Base-by-base conservation (phyloP, 1,140 invertebrate genomes). In the Argopecten irradians region DNA sequence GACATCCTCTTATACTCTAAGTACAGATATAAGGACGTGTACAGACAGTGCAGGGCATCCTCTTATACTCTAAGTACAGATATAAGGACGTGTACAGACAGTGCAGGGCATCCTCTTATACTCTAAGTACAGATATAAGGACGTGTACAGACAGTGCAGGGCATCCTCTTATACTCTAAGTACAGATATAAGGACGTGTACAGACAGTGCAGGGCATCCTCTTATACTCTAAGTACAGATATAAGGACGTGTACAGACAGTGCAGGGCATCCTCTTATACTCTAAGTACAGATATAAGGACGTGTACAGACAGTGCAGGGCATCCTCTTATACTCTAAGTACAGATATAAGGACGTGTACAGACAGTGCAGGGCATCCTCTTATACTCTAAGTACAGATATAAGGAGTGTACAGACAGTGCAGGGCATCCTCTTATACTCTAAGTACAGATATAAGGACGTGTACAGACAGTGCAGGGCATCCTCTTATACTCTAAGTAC, bases 401-500 rank as follows among this genome's bases (percentile, higher is more conserved):
- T n/a, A n/a, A n/a, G n/a, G n/a, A n/a, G n/a, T 71, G 55, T 71
- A 71, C 22, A 71, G 55, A 71, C 55, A 71, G 55, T 71, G 55
- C n/a, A 71, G 5, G 5, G 55, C 1, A 28, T 71, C 55, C 13
- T 19, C 43, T 46, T 71, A 71, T 28, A 3, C 13, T 28, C n/a
- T 71, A 8, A 28, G 55, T 71, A 71, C 55, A 71, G 22, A 71
- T 71, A 28, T n/a, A n/a, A n/a, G n/a, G n/a, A n/a, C n/a, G n/a
- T 71, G 55, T 71, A 71, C 22, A 71, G 55, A 71, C 55, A 71
- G 55, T 71, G 55, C n/a, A 71, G 5, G 5, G 55, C 1, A 28
- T 71, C 55, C 13, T 19, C 43, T 46, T 71, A 71, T 28, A 3
- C 13, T 28, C n/a, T 71, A 8, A 28, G 55, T 71, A 71, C 55